Conservation (phyloP, 2,113 vertebrate genomes). For the Peromyscus maniculatus region DNA sequence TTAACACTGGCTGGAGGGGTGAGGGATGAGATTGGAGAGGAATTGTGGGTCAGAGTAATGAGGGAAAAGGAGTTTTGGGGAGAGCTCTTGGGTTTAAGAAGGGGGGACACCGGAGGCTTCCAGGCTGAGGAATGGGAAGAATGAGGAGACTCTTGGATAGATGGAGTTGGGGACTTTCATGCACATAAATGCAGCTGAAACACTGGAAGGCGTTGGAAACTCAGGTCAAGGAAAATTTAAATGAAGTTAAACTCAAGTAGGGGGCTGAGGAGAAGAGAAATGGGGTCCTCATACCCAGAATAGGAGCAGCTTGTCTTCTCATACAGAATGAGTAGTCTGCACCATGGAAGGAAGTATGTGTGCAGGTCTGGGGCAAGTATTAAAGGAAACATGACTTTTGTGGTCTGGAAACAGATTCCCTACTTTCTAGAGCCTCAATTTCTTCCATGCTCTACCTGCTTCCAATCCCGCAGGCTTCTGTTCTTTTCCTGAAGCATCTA, state of each 20-base stretch:
- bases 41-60: not conserved
- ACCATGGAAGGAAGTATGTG: not conserved
- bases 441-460: not conserved
- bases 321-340: not conserved
- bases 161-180: not conserved
- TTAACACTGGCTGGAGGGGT: not conserved
- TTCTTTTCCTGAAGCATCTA: constrained; percentile 67
- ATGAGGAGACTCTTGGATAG: not conserved
- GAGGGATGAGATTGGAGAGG: not conserved
- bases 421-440: not conserved
- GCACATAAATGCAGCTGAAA: not conserved
- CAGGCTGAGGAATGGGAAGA: not conserved
- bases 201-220: not conserved
- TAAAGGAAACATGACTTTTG: not conserved
- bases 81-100: not conserved
- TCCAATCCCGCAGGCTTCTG: constrained; percentile 23
- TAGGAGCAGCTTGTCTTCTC: not conserved
- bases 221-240: not conserved
- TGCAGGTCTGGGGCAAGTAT: not conserved
- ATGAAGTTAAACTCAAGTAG: not conserved
- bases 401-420: not conserved
- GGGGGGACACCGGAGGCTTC: not conserved
- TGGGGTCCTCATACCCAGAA: not conserved
- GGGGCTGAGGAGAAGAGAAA: not conserved
- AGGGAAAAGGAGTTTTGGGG: not conserved